These are phyloP conservation scores for Periplaneta americana DNA, from an alignment of 1,140 invertebrate genomes.

Conservation along the genomic window DNA sequence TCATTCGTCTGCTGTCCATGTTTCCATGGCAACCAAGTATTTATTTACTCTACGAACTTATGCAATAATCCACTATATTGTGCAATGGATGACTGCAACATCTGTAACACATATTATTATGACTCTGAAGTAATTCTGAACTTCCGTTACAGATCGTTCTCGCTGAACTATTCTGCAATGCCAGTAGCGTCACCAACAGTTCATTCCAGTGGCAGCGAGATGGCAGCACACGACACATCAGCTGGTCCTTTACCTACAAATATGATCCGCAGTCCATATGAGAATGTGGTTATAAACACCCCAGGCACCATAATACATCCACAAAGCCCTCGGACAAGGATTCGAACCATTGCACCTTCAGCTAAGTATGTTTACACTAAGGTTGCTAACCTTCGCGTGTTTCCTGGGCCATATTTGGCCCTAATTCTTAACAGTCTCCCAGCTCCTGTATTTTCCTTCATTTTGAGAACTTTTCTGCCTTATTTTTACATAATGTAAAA, in stretches of 20 bases:
- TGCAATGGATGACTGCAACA: no score
- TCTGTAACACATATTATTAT: no score
- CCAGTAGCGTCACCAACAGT: not conserved
- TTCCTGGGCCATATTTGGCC: not conserved
- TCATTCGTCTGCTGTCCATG: no score
- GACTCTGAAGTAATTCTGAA: no score
- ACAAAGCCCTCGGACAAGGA: slow-evolving; percentile 52
- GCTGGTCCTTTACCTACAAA: not conserved
- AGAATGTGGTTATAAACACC: slow-evolving; percentile 21
- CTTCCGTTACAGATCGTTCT: not conserved
- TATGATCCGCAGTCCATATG: slow-evolving; percentile 20
- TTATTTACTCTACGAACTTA: no score
- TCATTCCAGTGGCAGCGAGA: not conserved
- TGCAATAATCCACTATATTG: no score
- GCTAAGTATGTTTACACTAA: not conserved
- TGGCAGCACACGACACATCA: not conserved
- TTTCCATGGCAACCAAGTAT: no score
- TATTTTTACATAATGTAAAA: no score
- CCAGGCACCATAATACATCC: slow-evolving; percentile 20
- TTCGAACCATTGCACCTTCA: slow-evolving; percentile 45
- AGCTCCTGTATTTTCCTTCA: no score
- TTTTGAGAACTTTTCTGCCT: not conserved
- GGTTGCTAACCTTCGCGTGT: not conserved
- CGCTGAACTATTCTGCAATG: not conserved
- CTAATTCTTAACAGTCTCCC: no score